Percentiles rank a stretch among this genome's conserved stretches.
Conservation (phyloP, 2,888 invertebrate species). For the Eilema depressum region DNA sequence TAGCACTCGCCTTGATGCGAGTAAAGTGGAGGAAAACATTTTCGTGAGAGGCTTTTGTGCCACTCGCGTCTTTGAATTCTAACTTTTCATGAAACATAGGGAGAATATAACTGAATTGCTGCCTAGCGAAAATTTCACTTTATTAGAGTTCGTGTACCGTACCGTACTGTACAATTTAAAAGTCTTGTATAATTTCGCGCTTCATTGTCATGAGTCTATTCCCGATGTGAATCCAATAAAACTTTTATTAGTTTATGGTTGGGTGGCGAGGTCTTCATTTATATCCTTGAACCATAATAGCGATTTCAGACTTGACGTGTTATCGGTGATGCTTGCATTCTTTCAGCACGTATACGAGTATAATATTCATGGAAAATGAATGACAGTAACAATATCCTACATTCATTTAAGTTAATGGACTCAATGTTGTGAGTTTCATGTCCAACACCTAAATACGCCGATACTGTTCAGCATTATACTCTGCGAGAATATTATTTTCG, state of each 20-base stretch:
- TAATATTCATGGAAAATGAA: neutral
- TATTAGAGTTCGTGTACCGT: conserved; percentile 16
- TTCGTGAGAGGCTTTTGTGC: conserved; percentile 62
- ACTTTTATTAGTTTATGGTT: conserved; percentile 56
- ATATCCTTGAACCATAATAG: conserved; percentile 27
- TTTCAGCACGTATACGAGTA: neutral
- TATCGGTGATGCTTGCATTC: conserved; percentile 20
- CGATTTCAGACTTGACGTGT: conserved; percentile 22
- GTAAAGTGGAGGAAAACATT: conserved; percentile 61
- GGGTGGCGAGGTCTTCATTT: conserved; percentile 41
- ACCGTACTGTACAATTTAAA: conserved; percentile 18
- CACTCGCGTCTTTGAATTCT: conserved; percentile 57
- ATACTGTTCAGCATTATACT: no score
- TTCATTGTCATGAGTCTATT: conserved; percentile 53
- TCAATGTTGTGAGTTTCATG: neutral
- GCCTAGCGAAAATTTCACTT: conserved; percentile 6
- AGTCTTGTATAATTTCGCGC: conserved; percentile 40
- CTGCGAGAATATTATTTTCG: no score
- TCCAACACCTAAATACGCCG: no score
- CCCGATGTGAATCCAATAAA: conserved; percentile 54
- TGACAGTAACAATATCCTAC: neutral
- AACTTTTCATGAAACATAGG: conserved; percentile 51
- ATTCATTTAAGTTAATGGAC: neutral
- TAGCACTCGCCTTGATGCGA: conserved; percentile 65
- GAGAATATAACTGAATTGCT: conserved; percentile 25